Conservation (phyloP, 2,888 invertebrate species). For the Galeopsomyia nigrocyanea region DNA sequence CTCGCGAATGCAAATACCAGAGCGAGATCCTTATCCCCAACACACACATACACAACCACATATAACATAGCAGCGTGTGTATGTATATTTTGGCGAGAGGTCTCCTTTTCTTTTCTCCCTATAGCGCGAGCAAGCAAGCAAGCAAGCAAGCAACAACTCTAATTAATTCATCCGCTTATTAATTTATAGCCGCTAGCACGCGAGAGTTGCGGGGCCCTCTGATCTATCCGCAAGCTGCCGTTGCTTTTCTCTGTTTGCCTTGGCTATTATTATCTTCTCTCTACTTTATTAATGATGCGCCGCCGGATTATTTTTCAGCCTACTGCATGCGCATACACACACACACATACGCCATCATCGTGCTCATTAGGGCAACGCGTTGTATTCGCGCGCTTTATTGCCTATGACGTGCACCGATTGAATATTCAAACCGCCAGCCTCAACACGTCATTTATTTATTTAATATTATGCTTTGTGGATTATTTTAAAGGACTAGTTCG, state of each 20-base stretch:
- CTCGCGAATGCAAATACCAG: conserved; percentile 32
- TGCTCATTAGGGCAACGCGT: not conserved
- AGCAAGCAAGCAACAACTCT: not conserved
- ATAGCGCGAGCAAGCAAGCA: too few relatives aligned
- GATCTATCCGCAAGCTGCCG: not conserved
- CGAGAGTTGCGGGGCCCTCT: conserved; percentile 11
- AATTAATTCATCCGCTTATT: conserved; percentile 47
- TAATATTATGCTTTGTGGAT: too few relatives aligned
- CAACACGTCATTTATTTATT: conserved; percentile 7
- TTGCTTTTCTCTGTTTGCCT: conserved; percentile 29
- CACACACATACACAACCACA: too few relatives aligned
- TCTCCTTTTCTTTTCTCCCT: too few relatives aligned
- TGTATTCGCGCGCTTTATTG: not conserved
- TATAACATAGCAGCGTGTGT: too few relatives aligned
- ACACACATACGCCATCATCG: too few relatives aligned
- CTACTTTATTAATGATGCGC: too few relatives aligned
- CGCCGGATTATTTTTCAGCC: not conserved
- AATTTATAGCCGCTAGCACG: conserved; percentile 34
- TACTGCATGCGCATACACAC: not conserved
- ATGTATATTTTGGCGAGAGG: not conserved
- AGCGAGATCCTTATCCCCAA: not conserved
- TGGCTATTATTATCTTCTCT: not conserved
- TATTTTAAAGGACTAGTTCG: not conserved
- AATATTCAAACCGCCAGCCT: not conserved
- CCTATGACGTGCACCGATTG: not conserved